Evolutionary conservation across 2,113 vertebrate genomes (phyloP), one percentile per base, ranked within the genome.

Genomic region (Proterorhinus semilunaris): DNA sequence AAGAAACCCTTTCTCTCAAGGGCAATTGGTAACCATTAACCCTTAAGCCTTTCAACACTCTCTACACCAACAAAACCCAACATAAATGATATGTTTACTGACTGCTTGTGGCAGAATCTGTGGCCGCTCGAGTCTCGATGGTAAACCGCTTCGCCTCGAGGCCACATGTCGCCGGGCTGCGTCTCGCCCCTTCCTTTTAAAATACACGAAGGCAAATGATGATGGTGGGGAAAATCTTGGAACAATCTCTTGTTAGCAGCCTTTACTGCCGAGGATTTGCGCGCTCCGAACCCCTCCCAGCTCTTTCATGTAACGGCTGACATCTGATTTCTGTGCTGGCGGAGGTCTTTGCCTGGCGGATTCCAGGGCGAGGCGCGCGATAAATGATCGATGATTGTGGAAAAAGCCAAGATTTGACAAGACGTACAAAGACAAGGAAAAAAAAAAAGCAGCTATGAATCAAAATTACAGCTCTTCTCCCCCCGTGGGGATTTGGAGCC

Each of bases 341-440:
- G 45, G 27, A 71, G 43, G 53, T 82, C 63, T 43, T 43, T 43
- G 55, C 51, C 44, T 62, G 48, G 17, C 50, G 11, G 21, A 86
- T 70, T 67, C 63, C 62, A 46, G 10, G 55, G 57, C 11, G 57
- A 76, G 72, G 51, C 51, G 21, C 73, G 51, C 51, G 21, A 75
- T 85, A 55, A 83, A 86, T 85, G 84, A 89, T 87, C 47, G 77
- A 89, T 81, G 84, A 74, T 44, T 63, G 49, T 51, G 53, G 83
- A 87, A 83, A 36, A 78, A 73, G n/a, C 53, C 47, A 36, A 64
- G 65, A 73, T 80, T 82, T 80, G 71, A 83, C 75, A 79, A 50
- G 64, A 36, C 72, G 76, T 64, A 42, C 27, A 5, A 36, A 36
- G 27, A n/a, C n/a, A n/a, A n/a, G 27, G 27, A 5, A 36, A 3